phyloP scores from a whole-genome alignment of 2,888 invertebrate genomes.

The Cacoxenus indagator region DNA sequence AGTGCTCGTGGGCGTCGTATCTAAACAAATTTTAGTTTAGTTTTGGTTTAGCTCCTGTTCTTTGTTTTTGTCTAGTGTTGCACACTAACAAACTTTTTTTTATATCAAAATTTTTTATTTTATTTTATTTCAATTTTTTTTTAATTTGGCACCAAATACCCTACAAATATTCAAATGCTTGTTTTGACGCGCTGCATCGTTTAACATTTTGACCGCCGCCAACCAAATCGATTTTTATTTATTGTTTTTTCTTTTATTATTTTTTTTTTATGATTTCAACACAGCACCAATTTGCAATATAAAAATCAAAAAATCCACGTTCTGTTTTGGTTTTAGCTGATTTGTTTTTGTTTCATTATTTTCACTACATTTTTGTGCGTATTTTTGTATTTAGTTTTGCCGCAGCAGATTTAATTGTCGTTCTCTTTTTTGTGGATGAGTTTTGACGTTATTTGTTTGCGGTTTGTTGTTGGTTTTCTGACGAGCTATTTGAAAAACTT shows the following conservation, averaged over 20 bases:
- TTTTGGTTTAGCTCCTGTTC: neutral
- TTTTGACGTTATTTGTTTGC: too few species aligned
- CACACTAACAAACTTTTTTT: neutral
- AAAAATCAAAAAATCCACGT: too few species aligned
- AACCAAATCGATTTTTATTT: neutral
- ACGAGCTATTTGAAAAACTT: too few species aligned
- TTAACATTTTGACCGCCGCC: slow-evolving; percentile 1
- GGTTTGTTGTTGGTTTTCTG: too few species aligned
- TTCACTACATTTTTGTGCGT: too few species aligned
- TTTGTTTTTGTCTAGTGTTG: neutral
- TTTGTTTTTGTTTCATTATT: too few species aligned
- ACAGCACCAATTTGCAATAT: too few species aligned
- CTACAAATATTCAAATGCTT: slow-evolving; percentile 12
- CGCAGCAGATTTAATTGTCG: too few species aligned
- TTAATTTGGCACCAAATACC: neutral
- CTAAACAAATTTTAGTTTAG: neutral
- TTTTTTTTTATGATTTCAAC: neutral
- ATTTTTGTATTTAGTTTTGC: too few species aligned
- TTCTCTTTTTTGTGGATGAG: too few species aligned
- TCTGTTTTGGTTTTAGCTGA: too few species aligned
- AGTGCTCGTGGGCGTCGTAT: neutral
- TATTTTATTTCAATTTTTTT: neutral
- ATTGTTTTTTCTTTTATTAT: neutral
- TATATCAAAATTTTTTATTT: neutral
- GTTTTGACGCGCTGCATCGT: neutral